phyloP scores from a whole-genome alignment of 2,113 vertebrate species.

The Pseudorhombus dupliciocellatus region DNA sequence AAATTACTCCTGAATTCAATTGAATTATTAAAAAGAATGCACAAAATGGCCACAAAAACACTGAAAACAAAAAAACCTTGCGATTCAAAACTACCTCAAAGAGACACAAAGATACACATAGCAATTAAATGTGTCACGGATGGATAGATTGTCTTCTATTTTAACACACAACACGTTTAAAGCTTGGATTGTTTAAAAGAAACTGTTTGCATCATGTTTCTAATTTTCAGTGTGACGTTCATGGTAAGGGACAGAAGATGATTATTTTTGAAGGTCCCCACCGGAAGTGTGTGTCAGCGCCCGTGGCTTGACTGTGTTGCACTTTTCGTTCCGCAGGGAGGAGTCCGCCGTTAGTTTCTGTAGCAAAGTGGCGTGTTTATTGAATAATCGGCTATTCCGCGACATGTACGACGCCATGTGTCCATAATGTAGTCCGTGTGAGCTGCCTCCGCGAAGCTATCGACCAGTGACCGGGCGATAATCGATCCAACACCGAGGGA shows the following conservation, averaged over 20 bases:
- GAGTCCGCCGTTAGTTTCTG: conserved; percentile 73
- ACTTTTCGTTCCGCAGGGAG: conserved; percentile 72
- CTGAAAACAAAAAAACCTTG: too few species aligned
- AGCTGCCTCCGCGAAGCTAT: conserved; percentile 24
- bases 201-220: neutral
- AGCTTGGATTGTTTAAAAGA: neutral
- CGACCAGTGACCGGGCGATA: conserved; percentile 1
- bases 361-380: conserved; percentile 65
- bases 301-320: conserved; percentile 2
- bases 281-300: neutral
- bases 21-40: too few species aligned
- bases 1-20: neutral
- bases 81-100: too few species aligned
- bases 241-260: neutral
- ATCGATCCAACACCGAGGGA: conserved; percentile 48
- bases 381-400: conserved; percentile 32
- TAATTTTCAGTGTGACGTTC: neutral
- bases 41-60: too few species aligned
- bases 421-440: conserved; percentile 57
- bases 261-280: conserved; percentile 55
- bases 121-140: too few species aligned
- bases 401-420: conserved; percentile 11
- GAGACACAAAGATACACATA: too few species aligned
- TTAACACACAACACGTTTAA: too few species aligned
- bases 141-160: too few species aligned